Base-by-base conservation (phyloP, 2,888 invertebrate genomes). In the Zaprionus obscuricornis region DNA sequence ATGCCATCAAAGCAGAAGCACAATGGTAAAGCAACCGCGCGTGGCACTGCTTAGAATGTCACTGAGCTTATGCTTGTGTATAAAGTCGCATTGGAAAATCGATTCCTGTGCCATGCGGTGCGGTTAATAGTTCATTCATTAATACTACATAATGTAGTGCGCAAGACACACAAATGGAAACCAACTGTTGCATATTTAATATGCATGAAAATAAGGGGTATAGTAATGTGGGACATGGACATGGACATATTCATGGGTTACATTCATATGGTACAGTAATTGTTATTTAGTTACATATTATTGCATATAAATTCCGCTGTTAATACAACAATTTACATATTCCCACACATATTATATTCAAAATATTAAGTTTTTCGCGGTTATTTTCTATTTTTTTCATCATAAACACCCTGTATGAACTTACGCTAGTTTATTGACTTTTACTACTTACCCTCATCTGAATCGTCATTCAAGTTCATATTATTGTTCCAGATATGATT, bases 181-280 rank as follows among this genome's bases (percentile, higher is more conserved):
- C 66, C 74, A 86, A 73, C 85, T 86, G 88, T 87, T 88, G 88
- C 87, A 74, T 64, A 55, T 75, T 55, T 63, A 37, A 52, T 68
- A 65, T 40, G 59, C n/a, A n/a, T n/a, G n/a, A n/a, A 36, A 37
- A 5, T 27, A 33, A 50, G 31, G 50, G 42, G 54, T 33, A 55
- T 22, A 24, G 31, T 29, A 22, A 7, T 22, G 13, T 33, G 8
- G 40, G 27, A 13, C 24, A 39, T 42, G 39, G 22, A 16, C 45
- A 36, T 22, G 24, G 31, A 33, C 22, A 22, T 22, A 7, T n/a
- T n/a, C n/a, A n/a, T 7, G 29, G 3, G 6, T 3, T 29, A 10
- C 10, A 6, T 29, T 29, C n/a, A 3, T 10, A 29, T 14, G 14
- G 29, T 8, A 16, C n/a, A n/a, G n/a, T 3, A 22, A 52, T 57